Evolutionary conservation across 2,113 vertebrate genomes (phyloP).

Genomic region (Herpailurus yagouaroundi): DNA sequence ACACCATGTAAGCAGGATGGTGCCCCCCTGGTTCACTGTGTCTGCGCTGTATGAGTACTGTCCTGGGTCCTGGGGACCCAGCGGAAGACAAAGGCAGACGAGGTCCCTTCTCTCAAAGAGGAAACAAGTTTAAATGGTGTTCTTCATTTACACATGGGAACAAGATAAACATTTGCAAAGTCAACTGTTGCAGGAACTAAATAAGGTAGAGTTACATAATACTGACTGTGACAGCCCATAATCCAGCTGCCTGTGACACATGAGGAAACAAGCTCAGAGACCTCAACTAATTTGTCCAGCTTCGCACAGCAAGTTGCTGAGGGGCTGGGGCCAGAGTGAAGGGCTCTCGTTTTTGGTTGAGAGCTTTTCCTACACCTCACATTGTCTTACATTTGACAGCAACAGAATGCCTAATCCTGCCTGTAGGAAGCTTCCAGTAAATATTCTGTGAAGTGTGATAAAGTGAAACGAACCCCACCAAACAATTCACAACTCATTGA

Average conservation of each 20-base stretch:
- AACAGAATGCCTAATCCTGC: background rate
- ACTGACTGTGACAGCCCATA: background rate
- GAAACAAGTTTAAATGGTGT: background rate
- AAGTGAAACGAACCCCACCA: background rate
- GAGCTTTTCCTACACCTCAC: background rate
- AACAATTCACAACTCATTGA: background rate
- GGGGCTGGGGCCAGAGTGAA: background rate
- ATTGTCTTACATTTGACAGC: background rate
- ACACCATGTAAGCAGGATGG: background rate
- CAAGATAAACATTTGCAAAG: background rate
- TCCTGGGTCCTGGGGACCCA: background rate
- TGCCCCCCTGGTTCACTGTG: background rate
- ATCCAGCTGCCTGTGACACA: background rate
- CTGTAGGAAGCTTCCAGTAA: background rate
- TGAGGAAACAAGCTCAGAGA: background rate
- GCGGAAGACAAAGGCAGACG: background rate
- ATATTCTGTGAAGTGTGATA: background rate
- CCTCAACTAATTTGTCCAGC: background rate
- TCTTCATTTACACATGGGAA: background rate
- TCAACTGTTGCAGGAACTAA: background rate
- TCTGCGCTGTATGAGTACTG: background rate
- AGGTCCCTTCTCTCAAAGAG: background rate
- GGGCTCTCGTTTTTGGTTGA: background rate
- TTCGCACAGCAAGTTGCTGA: background rate
- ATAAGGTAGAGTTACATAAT: background rate